Evolutionary conservation across 2,113 vertebrate species (phyloP).

Genomic region (Aphelocoma coerulescens): DNA sequence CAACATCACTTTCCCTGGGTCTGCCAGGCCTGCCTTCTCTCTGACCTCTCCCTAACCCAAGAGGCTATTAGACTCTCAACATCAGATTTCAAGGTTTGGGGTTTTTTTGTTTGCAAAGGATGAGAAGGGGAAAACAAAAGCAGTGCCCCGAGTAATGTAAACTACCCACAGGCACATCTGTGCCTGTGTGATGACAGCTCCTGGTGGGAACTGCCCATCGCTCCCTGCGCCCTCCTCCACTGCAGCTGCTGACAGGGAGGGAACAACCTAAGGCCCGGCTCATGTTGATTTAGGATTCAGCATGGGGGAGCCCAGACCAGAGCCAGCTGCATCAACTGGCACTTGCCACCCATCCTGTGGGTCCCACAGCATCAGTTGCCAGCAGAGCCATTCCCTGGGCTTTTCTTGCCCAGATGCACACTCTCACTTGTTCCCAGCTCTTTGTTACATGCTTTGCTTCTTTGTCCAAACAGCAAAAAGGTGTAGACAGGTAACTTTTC

Average conservation of each 20-base stretch:
- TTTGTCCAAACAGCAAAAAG: background rate
- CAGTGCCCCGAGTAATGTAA: background rate
- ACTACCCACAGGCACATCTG: background rate
- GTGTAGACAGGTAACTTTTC: background rate
- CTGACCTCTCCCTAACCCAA: background rate
- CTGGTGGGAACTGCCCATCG: background rate
- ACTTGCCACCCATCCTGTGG: rapidly evolving
- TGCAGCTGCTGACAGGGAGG: background rate
- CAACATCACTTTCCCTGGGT: rapidly evolving
- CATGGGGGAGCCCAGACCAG: rapidly evolving
- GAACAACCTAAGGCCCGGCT: background rate
- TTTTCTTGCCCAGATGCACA: background rate
- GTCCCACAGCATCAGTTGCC: background rate
- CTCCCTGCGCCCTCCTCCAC: rapidly evolving
- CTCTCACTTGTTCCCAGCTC: background rate
- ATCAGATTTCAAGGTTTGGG: background rate
- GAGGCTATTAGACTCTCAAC: background rate
- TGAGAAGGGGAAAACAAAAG: constrained; percentile 31
- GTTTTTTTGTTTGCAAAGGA: background rate
- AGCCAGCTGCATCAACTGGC: background rate
- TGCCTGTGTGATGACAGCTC: background rate
- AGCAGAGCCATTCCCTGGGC: background rate
- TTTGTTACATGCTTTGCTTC: background rate
- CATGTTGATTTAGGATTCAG: rapidly evolving
- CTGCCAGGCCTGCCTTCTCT: rapidly evolving